Conservation (phyloP, 1,140 invertebrate species). For the Sitophilus oryzae region DNA sequence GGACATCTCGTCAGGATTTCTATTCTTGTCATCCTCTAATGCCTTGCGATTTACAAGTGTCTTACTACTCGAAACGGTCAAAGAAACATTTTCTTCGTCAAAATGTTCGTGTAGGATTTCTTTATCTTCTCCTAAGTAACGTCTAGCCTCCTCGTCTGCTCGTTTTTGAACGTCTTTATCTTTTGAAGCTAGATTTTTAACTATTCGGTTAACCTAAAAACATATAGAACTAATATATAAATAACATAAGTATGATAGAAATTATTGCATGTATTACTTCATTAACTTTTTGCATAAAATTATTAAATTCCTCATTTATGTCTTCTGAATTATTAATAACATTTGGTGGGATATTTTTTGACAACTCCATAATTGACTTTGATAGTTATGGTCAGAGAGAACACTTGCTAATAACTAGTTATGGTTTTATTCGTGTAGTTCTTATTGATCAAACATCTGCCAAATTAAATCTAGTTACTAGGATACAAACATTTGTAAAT, state of each 20-base stretch:
- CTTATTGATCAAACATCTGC: no score
- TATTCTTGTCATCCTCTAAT: conserved; percentile 28
- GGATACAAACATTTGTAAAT: no score
- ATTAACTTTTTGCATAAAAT: conserved; percentile 60
- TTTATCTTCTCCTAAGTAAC: conserved; percentile 50
- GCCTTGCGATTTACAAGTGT: conserved; percentile 62
- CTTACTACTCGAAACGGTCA: conserved; percentile 56
- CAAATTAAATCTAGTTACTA: no score
- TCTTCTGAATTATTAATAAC: no score
- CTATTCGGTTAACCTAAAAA: conserved; percentile 48
- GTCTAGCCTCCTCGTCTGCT: conserved; percentile 52
- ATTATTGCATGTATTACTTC: conserved; percentile 41
- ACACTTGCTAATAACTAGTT: no score
- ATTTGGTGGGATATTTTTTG: no score
- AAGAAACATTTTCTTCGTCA: conserved; percentile 29
- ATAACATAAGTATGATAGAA: not conserved
- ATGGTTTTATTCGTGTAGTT: no score
- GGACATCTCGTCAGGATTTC: conserved; percentile 44
- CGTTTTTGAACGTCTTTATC: conserved; percentile 50
- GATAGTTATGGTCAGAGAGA: no score
- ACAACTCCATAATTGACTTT: no score
- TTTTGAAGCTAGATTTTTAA: conserved; percentile 54
- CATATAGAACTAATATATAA: not conserved
- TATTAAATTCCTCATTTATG: conserved; percentile 66
- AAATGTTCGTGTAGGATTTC: conserved; percentile 39